Evolutionary conservation across 53 echinoderm and acorn worm genomes (phyloP).

Genomic region (Stichopus horrens): DNA sequence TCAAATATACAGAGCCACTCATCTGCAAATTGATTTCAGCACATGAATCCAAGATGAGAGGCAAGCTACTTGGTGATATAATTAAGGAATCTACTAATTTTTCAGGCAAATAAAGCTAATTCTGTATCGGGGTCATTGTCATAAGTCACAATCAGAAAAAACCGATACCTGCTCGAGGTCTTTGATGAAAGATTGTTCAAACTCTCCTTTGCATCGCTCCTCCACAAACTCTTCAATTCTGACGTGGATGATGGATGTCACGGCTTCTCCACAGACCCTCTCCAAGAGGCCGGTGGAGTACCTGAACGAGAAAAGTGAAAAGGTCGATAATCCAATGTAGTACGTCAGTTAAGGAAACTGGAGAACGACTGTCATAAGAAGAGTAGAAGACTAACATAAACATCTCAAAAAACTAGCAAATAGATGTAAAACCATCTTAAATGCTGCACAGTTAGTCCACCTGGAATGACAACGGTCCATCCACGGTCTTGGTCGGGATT

Average conservation of each 20-base stretch:
- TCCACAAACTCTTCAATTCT: conserved; percentile 87
- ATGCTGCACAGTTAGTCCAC: too few relatives aligned
- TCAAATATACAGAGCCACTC: too few relatives aligned
- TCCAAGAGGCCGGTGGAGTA: conserved; percentile 79
- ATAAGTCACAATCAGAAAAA: too few relatives aligned
- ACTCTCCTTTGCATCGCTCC: conserved; percentile 88
- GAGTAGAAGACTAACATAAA: neutral
- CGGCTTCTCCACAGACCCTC: conserved; percentile 88
- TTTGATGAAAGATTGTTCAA: conserved; percentile 79
- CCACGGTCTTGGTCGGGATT: too few relatives aligned
- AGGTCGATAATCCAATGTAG: neutral
- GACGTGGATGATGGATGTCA: conserved; percentile 86
- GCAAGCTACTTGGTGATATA: too few relatives aligned
- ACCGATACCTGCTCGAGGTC: conserved; percentile 69
- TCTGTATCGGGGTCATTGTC: too few relatives aligned
- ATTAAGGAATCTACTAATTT: too few relatives aligned
- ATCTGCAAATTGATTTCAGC: too few relatives aligned
- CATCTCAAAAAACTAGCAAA: neutral
- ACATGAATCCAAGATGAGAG: too few relatives aligned
- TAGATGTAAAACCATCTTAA: neutral
- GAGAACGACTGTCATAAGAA: neutral
- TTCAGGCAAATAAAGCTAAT: too few relatives aligned
- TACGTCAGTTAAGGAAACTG: neutral
- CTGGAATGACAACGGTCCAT: too few relatives aligned
- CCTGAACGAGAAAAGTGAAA: conserved; percentile 43